Evolutionary conservation across 2,888 invertebrate genomes (phyloP), one percentile per base, ranked within the genome.

Genomic region (Leptinotarsa rubiginosa): DNA sequence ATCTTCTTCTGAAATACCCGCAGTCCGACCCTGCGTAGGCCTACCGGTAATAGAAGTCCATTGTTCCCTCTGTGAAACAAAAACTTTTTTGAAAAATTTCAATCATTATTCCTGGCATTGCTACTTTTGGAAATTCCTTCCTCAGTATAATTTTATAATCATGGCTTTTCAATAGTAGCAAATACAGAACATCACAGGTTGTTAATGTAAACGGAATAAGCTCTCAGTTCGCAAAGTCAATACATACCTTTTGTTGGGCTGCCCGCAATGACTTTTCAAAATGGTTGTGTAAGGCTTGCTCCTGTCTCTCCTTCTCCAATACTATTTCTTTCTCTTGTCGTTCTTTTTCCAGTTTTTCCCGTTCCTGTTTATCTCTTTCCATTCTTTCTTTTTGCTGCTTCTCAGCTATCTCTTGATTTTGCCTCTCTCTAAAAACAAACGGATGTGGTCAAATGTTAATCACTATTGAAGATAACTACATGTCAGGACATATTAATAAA

Each of bases 251-350:
- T 89, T 94, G 93, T 85, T 93, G 92, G 64, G 93, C 94, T 78
- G 93, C 94, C 86, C 94, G 91, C 77, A 96, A 90, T 79, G 96
- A 96, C 89, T 96, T 96, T 85, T 95, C 95, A 88, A 97, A 97
- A 89, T 97, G 97, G 88, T 96, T 94, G 83, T 95, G 93, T 75
- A 97, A 94, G 78, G 94, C 93, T 83, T 91, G 91, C 81, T 92
- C 91, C 72, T 91, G 91, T 79, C 92, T 89, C 88, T 93, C 91
- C 85, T 90, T 88, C 91, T 87, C 87, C 74, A 86, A 79, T 80
- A 84, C 84, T 81, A 86, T 83, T 81, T 84, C 84, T 81, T 86
- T 83, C 90, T 87, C 86, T 84, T 87, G 82, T 76, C 86, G 82
- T 81, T 85, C 84, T 81, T 87, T 77, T 66, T 83, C 84, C 83